Evolutionary conservation across 2,888 invertebrate genomes (phyloP).

Genomic region (Noctua pronuba): DNA sequence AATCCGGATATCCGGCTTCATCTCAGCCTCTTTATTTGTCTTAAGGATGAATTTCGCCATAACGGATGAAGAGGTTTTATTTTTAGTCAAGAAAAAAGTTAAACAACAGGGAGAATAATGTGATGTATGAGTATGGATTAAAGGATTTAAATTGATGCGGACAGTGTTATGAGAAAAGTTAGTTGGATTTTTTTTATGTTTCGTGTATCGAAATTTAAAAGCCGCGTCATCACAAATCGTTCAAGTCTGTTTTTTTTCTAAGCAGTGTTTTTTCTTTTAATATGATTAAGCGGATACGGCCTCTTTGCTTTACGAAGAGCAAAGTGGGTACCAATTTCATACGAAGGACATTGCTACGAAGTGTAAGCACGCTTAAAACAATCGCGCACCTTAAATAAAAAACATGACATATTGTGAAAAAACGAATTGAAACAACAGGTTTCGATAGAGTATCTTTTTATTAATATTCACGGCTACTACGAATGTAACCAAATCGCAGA

Average conservation of each 20-base stretch:
- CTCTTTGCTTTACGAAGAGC: not conserved
- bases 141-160: conserved; percentile 3
- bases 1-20: conserved; percentile 82
- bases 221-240: not conserved
- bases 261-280: not conserved
- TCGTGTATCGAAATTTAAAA: not conserved
- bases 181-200: not conserved
- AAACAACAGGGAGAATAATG: conserved; percentile 42
- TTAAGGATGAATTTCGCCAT: conserved; percentile 72
- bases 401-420: no score
- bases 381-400: no score
- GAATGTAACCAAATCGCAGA: no score
- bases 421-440: not conserved
- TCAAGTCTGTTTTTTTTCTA: no score
- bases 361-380: no score
- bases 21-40: conserved; percentile 75
- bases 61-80: conserved; percentile 41
- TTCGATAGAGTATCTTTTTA: no score
- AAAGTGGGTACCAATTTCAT: not conserved
- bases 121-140: conserved; percentile 17
- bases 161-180: not conserved
- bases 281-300: not conserved
- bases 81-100: conserved; percentile 49
- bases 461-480: no score
- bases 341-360: not conserved